Evolutionary conservation across 1,140 invertebrate genomes (phyloP).

Genomic region (Drosophila bocki): DNA sequence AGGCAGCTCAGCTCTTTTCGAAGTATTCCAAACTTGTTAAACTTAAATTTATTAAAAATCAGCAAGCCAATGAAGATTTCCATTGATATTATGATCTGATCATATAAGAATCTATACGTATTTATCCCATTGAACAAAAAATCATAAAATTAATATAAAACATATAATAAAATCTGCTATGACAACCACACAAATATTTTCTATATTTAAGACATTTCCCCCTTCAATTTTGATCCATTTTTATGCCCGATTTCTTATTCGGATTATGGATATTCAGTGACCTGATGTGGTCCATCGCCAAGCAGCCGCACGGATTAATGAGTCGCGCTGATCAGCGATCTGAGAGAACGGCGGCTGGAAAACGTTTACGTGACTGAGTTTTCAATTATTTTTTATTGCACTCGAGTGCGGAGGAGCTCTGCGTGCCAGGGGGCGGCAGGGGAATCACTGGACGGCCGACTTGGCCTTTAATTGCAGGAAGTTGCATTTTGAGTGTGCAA

Average conservation of each 20-base stretch:
- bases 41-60: background rate
- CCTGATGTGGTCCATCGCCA: constrained; percentile 27
- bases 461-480: constrained; percentile 77
- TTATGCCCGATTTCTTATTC: background rate
- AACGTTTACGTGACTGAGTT: constrained; percentile 80
- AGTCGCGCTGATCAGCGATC: constrained; percentile 69
- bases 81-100: background rate
- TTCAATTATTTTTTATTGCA: constrained; percentile 81
- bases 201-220: no score
- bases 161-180: no score
- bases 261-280: background rate
- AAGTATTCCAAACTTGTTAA: background rate
- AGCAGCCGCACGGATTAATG: constrained; percentile 65
- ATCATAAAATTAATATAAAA: no score
- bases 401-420: constrained; percentile 25
- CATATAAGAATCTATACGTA: no score
- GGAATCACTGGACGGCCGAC: background rate
- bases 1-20: no score
- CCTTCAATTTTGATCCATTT: background rate
- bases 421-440: background rate
- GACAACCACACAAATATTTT: no score
- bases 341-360: constrained; percentile 62
- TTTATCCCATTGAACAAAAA: no score
- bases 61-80: no score
- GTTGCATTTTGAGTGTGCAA: constrained; percentile 76